phyloP scores from a whole-genome alignment of 2,888 invertebrate species.

The Hetaerina titia region DNA sequence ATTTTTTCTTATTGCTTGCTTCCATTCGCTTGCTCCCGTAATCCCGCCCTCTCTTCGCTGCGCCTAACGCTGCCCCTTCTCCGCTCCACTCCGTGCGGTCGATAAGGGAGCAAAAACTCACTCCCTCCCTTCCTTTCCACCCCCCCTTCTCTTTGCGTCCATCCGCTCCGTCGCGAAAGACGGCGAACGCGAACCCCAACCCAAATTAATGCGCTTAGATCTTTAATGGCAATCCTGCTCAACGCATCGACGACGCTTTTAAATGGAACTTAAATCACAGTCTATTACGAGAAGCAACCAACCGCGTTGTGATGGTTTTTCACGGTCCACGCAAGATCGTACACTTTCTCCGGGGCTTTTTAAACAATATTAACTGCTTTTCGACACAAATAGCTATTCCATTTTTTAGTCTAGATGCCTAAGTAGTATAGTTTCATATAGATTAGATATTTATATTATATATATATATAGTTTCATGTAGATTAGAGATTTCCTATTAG shows the following conservation, averaged over 20 bases:
- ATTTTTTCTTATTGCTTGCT: conserved; percentile 70
- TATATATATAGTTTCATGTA: too few relatives aligned
- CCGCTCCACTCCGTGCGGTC: conserved; percentile 43
- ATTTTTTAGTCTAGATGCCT: too few relatives aligned
- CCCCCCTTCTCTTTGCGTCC: conserved; percentile 39
- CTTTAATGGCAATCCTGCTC: background rate
- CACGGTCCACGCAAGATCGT: too few relatives aligned
- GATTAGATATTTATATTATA: too few relatives aligned
- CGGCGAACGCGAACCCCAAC: background rate
- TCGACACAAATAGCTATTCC: too few relatives aligned
- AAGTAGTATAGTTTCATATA: too few relatives aligned
- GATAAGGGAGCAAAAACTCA: too few relatives aligned
- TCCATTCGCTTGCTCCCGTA: conserved; percentile 66
- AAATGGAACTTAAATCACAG: background rate
- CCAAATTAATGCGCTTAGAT: background rate
- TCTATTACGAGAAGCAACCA: background rate
- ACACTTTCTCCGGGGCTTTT: too few relatives aligned
- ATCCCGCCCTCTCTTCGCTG: conserved; percentile 67
- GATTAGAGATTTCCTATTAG: too few relatives aligned
- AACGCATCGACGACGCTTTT: background rate
- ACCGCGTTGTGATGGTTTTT: too few relatives aligned
- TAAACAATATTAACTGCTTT: too few relatives aligned
- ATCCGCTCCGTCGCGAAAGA: background rate
- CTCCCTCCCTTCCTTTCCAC: conserved; percentile 42
- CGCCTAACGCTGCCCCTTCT: conserved; percentile 41